These are phyloP conservation scores for Clarias macrocephalus DNA, from an alignment of 2,113 vertebrate species.

Conservation along the genomic window DNA sequence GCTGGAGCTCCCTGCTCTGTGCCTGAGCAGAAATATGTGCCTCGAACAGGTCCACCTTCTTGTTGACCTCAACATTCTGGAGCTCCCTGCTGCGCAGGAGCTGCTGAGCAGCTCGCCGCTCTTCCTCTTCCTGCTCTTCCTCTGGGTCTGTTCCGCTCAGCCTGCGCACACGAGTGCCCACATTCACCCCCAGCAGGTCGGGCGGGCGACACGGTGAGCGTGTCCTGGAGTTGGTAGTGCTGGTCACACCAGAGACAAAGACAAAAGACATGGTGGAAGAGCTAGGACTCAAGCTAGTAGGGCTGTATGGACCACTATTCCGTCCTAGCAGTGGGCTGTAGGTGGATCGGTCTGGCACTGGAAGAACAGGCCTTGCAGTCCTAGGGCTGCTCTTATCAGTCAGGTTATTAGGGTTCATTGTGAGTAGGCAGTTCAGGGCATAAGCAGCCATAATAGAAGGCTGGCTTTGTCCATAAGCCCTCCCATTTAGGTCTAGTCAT, in stretches of 20 bases:
- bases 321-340: constrained; percentile 67
- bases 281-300: constrained; percentile 65
- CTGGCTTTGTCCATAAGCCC: constrained; percentile 50
- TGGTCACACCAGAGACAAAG: constrained; percentile 66
- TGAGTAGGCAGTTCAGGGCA: constrained; percentile 61
- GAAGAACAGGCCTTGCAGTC: constrained; percentile 72
- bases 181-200: constrained; percentile 65
- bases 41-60: constrained; percentile 91
- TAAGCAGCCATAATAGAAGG: constrained; percentile 63
- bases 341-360: constrained; percentile 73
- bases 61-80: constrained; percentile 90
- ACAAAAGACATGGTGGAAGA: constrained; percentile 65
- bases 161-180: constrained; percentile 73
- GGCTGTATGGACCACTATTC: constrained; percentile 69
- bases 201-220: constrained; percentile 63
- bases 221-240: constrained; percentile 40
- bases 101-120: constrained; percentile 74
- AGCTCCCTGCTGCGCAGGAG: constrained; percentile 80
- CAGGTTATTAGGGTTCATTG: constrained; percentile 65
- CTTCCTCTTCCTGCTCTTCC: constrained; percentile 53
- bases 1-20: constrained; percentile 71
- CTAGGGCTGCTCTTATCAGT: constrained; percentile 70
- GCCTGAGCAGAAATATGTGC: constrained; percentile 88
- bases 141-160: constrained; percentile 64
- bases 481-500: constrained; percentile 59